Evolutionary conservation across 2,113 vertebrate species (phyloP).

Genomic region (Petroica traversi): DNA sequence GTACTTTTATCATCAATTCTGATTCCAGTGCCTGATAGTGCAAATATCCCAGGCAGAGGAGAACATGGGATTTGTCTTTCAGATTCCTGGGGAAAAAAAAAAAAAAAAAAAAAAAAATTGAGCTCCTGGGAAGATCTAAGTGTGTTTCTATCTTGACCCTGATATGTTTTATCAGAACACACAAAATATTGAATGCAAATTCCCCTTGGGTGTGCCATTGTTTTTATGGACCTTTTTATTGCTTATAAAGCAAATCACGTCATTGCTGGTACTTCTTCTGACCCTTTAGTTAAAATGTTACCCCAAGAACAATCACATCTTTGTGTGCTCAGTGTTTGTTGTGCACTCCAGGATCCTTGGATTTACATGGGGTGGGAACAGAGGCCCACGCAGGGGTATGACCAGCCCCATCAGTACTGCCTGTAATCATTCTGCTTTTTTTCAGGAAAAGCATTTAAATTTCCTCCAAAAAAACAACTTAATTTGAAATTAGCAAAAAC

Average conservation of each 20-base stretch:
- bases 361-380: neutral
- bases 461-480: neutral
- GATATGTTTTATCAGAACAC: neutral
- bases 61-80: neutral
- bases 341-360: neutral
- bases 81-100: neutral
- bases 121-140: neutral
- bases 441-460: neutral
- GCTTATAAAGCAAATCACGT: neutral
- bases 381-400: neutral
- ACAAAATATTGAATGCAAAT: neutral
- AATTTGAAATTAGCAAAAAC: neutral
- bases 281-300: constrained; percentile 28
- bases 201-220: neutral
- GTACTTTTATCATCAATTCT: neutral
- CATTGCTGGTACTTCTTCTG: neutral
- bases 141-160: neutral
- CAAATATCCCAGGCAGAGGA: neutral
- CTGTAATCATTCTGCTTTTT: neutral
- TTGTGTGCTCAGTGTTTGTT: neutral
- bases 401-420: neutral
- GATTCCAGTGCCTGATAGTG: neutral
- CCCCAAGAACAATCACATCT: neutral
- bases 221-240: constrained; percentile 26
- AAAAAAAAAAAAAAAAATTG: neutral